Evolutionary conservation across 2,888 invertebrate species (phyloP).

Genomic region (Sepiola atlantica): DNA sequence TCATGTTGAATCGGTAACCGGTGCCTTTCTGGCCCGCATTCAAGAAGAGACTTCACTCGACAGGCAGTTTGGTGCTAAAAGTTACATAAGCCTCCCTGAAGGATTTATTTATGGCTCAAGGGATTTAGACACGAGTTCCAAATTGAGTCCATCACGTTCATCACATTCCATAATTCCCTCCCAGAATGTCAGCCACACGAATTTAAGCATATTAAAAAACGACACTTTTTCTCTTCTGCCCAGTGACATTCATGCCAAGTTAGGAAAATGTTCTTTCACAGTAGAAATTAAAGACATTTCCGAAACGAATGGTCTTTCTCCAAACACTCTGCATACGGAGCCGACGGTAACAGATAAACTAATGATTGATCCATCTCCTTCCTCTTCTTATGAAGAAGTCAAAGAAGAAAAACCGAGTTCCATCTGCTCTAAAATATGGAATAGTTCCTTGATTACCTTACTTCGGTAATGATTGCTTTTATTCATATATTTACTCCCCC

Average conservation of each 20-base stretch:
- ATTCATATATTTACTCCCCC: background rate
- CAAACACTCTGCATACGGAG: background rate
- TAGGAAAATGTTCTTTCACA: background rate
- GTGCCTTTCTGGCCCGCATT: constrained; percentile 33
- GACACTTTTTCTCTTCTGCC: constrained; percentile 41
- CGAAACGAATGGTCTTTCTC: background rate
- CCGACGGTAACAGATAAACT: constrained; percentile 38
- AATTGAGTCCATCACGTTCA: background rate
- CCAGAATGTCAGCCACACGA: constrained; percentile 6
- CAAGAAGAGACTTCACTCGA: background rate
- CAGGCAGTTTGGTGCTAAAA: constrained; percentile 14
- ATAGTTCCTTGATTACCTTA: constrained; percentile 53
- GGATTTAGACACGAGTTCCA: background rate
- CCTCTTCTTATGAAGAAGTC: background rate
- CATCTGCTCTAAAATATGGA: constrained; percentile 50
- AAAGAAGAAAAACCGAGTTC: background rate
- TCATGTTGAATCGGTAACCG: background rate
- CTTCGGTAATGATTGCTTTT: constrained; percentile 51
- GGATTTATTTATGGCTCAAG: constrained; percentile 38
- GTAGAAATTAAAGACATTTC: constrained; percentile 40
- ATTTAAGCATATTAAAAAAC: background rate
- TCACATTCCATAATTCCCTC: background rate
- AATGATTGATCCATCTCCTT: background rate
- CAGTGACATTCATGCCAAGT: background rate
- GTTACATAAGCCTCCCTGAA: constrained; percentile 41